These are phyloP conservation scores for Glyptemys insculpta DNA, from an alignment of 2,797 vertebrate species.

Conservation along the genomic window DNA sequence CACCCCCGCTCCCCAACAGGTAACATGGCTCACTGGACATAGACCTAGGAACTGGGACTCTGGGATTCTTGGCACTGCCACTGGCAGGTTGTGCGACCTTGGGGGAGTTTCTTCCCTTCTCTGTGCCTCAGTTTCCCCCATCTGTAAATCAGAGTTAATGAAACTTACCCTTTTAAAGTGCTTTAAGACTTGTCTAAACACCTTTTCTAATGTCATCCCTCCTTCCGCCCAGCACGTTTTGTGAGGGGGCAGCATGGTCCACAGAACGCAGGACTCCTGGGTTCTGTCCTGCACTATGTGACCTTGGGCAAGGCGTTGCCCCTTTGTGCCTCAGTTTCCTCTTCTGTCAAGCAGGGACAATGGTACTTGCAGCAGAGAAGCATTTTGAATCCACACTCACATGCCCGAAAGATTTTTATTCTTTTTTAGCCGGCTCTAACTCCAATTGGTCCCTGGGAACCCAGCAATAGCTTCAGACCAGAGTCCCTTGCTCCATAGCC, in stretches of 20 bases:
- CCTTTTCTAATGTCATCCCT: neutral
- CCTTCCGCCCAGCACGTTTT: neutral
- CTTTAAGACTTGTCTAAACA: neutral
- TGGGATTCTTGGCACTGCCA: neutral
- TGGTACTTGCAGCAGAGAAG: neutral
- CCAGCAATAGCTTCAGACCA: neutral
- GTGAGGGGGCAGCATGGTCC: neutral
- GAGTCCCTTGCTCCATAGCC: neutral
- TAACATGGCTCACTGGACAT: neutral
- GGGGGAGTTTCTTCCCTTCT: neutral
- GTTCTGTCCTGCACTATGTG: neutral
- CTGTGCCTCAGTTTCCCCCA: neutral
- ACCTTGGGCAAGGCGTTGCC: neutral
- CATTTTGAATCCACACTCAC: neutral
- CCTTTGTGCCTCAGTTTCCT: neutral
- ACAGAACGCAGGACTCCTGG: neutral
- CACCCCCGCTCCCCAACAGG: fast-evolving
- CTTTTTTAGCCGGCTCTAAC: neutral
- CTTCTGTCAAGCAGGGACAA: neutral
- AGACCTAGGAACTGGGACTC: neutral
- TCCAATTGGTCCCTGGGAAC: neutral
- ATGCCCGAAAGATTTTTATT: neutral
- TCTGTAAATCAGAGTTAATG: neutral
- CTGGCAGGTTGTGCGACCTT: neutral
- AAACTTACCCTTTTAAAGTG: neutral